Evolutionary conservation across 1,140 invertebrate genomes (phyloP), one percentile per base, ranked within the genome.

Genomic region (Trichomalopsis sarcophagae): DNA sequence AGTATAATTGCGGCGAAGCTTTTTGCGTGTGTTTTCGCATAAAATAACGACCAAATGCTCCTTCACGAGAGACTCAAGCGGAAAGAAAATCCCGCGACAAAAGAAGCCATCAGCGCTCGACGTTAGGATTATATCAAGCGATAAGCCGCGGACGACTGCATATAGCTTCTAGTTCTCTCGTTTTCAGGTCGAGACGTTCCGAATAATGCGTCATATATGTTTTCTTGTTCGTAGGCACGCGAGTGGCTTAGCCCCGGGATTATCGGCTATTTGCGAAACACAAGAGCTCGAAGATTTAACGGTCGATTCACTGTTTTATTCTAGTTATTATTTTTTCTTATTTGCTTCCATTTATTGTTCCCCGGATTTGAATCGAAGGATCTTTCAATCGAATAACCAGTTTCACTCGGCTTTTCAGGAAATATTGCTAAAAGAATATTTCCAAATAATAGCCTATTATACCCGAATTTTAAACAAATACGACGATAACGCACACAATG

Each of bases 201-300:
- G 73, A 74, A 74, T 74, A 74, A 74, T 74, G 36, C 73, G 17
- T 40, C 36, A 33, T 30, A 40, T 40, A 74, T 74, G 21, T 74
- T 40, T 74, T 40, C 4, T 30, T 30, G 27, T 71, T 71, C 55
- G 55, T 62, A 62, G 14, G 17, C 55, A 5, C 55, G 14, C 55
- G 55, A 62, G 21, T n/a, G 55, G 55, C 17, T 62, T 7, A 62
- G 55, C 5, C 55, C 17, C 55, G 5, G 55, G 55, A 62, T n/a
- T n/a, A 62, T 7, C 55, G 17, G n/a, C 55, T 21, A 62, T 62
- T 62, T n/a, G 55, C 21, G 21, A 62, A n/a, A 62, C 27, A 27
- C 11, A 10, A 44, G 40, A 44, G 40, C 40, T 7, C 6, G 9
- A 0, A 44, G 40, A 44, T 44, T 44, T 44, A 44, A 44, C 11